These are phyloP conservation scores for Capreolus pygargus DNA, from an alignment of 2,113 vertebrate species.

Conservation along the genomic window DNA sequence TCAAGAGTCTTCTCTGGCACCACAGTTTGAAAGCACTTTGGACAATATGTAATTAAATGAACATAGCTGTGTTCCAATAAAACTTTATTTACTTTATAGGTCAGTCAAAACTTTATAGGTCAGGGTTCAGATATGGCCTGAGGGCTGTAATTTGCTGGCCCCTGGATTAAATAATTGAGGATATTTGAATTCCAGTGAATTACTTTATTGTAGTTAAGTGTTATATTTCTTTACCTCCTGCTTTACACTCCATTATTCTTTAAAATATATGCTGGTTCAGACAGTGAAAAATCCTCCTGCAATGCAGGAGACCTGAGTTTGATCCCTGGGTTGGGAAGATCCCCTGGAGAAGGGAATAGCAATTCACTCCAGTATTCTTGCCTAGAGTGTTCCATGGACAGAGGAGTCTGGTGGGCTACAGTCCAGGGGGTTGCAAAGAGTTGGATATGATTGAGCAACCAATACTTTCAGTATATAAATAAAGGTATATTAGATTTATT, in stretches of 20 bases:
- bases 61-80: background rate
- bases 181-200: background rate
- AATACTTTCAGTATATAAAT: background rate
- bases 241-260: background rate
- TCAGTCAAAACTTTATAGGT: background rate
- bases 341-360: background rate
- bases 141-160: background rate
- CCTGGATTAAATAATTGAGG: background rate
- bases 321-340: background rate
- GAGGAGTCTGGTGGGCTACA: background rate
- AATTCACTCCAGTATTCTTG: background rate
- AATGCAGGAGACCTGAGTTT: background rate
- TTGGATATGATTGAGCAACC: background rate
- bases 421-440: background rate
- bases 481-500: background rate
- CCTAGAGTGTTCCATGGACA: background rate
- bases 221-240: background rate
- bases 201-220: background rate
- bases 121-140: background rate
- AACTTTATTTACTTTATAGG: background rate
- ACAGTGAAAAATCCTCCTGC: background rate
- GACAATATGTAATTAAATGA: background rate
- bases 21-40: background rate
- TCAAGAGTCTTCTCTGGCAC: background rate
- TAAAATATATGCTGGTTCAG: background rate